These are phyloP conservation scores for Temnothorax rugatulus DNA, from an alignment of 2,888 invertebrate genomes.

Conservation along the genomic window DNA sequence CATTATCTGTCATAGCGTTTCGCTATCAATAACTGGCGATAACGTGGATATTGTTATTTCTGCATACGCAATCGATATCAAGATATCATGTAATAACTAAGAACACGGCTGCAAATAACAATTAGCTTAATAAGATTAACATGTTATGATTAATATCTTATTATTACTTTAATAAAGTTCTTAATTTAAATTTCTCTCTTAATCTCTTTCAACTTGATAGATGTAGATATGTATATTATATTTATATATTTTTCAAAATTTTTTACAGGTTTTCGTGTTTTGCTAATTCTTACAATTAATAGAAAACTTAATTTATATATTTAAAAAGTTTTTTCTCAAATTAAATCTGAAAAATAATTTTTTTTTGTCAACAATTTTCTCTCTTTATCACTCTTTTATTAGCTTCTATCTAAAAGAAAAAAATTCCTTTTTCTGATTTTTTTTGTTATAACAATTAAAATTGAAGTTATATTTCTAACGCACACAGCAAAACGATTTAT, in stretches of 20 bases:
- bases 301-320: not conserved
- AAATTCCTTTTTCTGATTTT: not conserved
- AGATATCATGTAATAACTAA: slow-evolving; percentile 4
- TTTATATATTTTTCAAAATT: not conserved
- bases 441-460: not conserved
- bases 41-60: slow-evolving; percentile 7
- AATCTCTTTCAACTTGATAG: not conserved
- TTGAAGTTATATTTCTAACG: not conserved
- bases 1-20: slow-evolving; percentile 26
- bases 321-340: not conserved
- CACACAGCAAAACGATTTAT: slow-evolving; percentile 54
- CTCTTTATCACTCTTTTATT: not conserved
- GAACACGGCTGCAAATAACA: not conserved
- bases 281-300: not conserved
- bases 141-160: not conserved
- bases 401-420: not conserved
- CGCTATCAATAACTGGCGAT: slow-evolving; percentile 30
- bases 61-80: slow-evolving; percentile 4
- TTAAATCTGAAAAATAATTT: not conserved
- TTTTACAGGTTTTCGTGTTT: not conserved
- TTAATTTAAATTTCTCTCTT: not conserved
- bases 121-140: not conserved
- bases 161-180: not conserved
- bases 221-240: not conserved
- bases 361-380: not conserved